Conservation (phyloP, 2,113 vertebrate genomes). For the Burhinus bistriatus region DNA sequence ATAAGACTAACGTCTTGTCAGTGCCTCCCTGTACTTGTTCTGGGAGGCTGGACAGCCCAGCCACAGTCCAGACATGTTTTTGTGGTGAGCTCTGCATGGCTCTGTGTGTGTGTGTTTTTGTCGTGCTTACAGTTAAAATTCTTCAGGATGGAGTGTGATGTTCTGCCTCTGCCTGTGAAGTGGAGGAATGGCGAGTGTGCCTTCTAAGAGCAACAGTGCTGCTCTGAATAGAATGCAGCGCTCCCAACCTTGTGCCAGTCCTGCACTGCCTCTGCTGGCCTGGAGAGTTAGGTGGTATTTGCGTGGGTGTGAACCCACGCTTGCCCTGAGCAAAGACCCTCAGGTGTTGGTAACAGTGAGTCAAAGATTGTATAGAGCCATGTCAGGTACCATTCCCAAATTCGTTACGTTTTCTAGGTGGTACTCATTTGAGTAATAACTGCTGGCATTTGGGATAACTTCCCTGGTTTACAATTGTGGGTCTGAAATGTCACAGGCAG, state of each 20-base stretch:
- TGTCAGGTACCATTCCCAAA: neutral
- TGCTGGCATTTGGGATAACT: neutral
- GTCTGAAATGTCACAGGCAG: neutral
- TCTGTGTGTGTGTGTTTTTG: neutral
- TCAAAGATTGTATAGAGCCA: neutral
- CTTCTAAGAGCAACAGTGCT: neutral
- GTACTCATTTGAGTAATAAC: neutral
- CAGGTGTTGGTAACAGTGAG: neutral
- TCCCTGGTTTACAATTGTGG: neutral
- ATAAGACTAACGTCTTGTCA: fast-evolving
- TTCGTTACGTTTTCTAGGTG: neutral
- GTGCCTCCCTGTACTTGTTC: neutral
- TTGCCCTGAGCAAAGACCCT: neutral
- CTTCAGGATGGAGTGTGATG: neutral
- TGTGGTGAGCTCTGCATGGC: neutral
- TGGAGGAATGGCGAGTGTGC: neutral
- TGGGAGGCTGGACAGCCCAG: neutral
- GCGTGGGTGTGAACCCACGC: fast-evolving
- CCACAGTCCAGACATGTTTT: neutral
- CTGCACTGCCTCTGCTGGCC: fast-evolving
- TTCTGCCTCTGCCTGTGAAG: neutral
- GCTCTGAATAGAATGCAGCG: neutral
- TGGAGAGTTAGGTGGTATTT: neutral
- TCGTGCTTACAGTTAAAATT: neutral
- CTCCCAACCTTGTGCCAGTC: neutral